Evolutionary conservation across 2,888 invertebrate species (phyloP), one percentile per base, ranked within the genome.

Genomic region (Sericinus montela): DNA sequence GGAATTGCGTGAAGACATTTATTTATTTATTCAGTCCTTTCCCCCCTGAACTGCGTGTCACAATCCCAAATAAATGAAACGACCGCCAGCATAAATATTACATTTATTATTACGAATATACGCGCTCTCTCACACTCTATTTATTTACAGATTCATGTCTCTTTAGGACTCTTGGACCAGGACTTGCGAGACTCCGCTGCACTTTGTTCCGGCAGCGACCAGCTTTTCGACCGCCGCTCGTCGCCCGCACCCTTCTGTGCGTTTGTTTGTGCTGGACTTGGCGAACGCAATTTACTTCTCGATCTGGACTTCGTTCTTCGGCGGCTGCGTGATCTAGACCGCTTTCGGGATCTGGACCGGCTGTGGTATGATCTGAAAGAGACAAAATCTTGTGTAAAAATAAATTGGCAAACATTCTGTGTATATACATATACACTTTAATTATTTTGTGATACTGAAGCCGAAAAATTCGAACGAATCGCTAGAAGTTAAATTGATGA

Each of bases 161-260:
- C 19, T 13, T 38, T 38, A 11, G 38, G 38, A 11, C 38, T 38
- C 25, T 38, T 38, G 8, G 38, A 91, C 91, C 92, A 91, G 0
- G 90, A 90, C 54, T 87, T 85, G 35, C 75, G 75, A 23, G 72
- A 56, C 57, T 69, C n/a, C n/a, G n/a, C n/a, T n/a, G n/a, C 89
- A 19, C 19, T 5, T 5, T 19, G 19, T 54, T 83, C 90, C 0
- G 91, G 91, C 40, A 91, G 66, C 0, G 93, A 92, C 92, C 92
- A 92, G 11, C 92, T 92, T 56, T 90, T 91, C 0, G 91, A 91
- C 0, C 90, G 71, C 1, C 75, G 75, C 32, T 36, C 35, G 8
- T 11, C n/a, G 23, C 1, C n/a, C 10, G 2, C 10, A 4, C 9
- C 15, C 3, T 8, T 23, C 6, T 23, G 23, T 25, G 10, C 16